These are phyloP conservation scores for Acanthurus tractus DNA, from an alignment of 2,797 vertebrate species.

Conservation along the genomic window DNA sequence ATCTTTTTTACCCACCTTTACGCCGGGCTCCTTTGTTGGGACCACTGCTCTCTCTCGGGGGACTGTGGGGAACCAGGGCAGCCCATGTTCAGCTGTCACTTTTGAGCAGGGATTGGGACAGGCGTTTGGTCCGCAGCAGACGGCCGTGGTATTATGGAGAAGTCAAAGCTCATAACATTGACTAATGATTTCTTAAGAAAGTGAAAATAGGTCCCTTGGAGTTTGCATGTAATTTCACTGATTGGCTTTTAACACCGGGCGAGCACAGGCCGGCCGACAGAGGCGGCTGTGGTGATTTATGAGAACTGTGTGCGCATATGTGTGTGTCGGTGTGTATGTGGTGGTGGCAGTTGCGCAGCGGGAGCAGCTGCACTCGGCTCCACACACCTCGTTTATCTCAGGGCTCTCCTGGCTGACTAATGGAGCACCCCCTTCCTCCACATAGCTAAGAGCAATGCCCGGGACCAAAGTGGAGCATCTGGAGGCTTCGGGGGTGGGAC, in stretches of 20 bases:
- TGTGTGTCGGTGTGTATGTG: conserved; percentile 23
- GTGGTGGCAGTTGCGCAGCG: conserved; percentile 88
- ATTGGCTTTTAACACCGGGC: conserved; percentile 97
- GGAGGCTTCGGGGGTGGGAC: conserved; percentile 70
- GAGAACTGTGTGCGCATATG: conserved; percentile 65
- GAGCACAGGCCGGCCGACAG: conserved; percentile 84
- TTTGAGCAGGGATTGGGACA: conserved; percentile 48
- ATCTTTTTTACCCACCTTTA: not conserved
- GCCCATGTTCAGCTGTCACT: conserved; percentile 63
- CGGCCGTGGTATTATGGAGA: conserved; percentile 82
- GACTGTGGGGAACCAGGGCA: conserved; percentile 45
- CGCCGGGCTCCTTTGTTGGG: conserved; percentile 52
- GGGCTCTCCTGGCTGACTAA: conserved; percentile 90
- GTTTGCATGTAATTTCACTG: conserved; percentile 97
- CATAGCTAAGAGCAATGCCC: conserved; percentile 77
- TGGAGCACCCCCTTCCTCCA: conserved; percentile 73
- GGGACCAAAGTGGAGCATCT: conserved; percentile 75
- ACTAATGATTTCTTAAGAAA: conserved; percentile 91
- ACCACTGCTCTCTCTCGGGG: conserved; percentile 40
- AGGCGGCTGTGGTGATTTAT: conserved; percentile 93
- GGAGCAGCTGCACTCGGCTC: conserved; percentile 92
- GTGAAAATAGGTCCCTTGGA: conserved; percentile 91
- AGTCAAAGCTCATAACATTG: conserved; percentile 85
- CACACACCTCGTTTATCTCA: conserved; percentile 95
- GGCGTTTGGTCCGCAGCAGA: conserved; percentile 64